phyloP scores from a whole-genome alignment of 2,113 vertebrate species.

The Lophotis ruficrista region DNA sequence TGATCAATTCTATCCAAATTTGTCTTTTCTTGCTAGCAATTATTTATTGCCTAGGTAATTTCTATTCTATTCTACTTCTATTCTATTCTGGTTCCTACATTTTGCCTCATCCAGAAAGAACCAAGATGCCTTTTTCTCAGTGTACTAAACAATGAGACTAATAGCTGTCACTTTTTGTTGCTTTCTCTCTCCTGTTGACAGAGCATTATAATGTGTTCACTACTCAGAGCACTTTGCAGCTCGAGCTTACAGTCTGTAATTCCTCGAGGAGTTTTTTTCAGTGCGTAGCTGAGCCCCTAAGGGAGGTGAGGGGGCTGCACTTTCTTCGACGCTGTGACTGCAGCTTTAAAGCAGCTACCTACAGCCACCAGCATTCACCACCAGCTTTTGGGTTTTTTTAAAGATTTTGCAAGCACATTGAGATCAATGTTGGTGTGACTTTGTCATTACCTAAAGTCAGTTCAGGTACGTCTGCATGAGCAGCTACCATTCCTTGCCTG shows the following conservation, averaged over 20 bases:
- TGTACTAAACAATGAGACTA: neutral
- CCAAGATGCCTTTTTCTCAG: neutral
- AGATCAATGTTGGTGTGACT: neutral
- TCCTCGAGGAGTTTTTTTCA: neutral
- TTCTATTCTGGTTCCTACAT: neutral
- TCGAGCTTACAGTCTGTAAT: neutral
- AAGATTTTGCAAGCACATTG: neutral
- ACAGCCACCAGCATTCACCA: neutral
- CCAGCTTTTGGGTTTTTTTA: neutral
- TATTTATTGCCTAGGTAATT: neutral
- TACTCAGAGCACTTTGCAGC: neutral
- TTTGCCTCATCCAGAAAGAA: neutral
- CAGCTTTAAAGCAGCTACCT: neutral
- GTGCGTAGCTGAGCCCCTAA: fast-evolving
- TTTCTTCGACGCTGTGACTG: neutral
- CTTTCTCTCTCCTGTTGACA: neutral
- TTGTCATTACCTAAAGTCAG: neutral
- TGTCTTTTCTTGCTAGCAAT: neutral
- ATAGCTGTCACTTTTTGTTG: neutral
- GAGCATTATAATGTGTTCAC: neutral
- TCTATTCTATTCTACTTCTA: neutral
- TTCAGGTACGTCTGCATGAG: neutral
- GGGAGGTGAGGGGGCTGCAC: neutral
- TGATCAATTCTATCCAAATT: neutral
- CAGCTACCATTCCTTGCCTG: neutral